These are phyloP conservation scores for Tribolium castaneum DNA, from an alignment of 1,140 invertebrate species.

Conservation along the genomic window DNA sequence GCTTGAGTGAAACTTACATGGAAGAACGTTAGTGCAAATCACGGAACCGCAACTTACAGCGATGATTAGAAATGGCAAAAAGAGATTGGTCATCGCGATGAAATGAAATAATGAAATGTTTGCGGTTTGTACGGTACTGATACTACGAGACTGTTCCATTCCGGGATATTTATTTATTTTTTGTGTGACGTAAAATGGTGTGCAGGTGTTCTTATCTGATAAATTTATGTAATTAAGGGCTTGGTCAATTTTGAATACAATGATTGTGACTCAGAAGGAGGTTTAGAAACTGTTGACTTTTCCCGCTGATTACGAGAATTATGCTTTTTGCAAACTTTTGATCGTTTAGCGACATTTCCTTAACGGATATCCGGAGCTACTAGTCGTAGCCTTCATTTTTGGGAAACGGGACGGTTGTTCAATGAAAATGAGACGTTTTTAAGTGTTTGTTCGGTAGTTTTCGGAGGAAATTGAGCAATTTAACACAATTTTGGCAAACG, in stretches of 20 bases:
- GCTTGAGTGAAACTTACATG: neutral
- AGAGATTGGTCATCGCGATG: neutral
- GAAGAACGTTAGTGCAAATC: neutral
- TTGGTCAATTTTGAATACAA: neutral
- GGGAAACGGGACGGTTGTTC: too few species aligned
- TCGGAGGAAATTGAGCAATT: too few species aligned
- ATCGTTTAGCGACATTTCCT: too few species aligned
- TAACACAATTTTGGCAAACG: too few species aligned
- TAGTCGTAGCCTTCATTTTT: too few species aligned
- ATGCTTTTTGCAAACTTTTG: neutral
- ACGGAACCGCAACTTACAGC: neutral
- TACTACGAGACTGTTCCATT: neutral
- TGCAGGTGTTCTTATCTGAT: neutral
- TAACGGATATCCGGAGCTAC: too few species aligned
- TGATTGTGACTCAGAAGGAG: neutral
- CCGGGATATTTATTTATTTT: neutral
- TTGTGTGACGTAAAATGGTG: neutral
- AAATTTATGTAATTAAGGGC: neutral
- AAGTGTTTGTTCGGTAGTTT: too few species aligned
- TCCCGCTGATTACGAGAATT: too few species aligned
- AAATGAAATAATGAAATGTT: neutral
- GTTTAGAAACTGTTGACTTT: neutral
- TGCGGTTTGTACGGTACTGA: neutral
- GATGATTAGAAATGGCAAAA: neutral
- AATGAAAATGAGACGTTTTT: too few species aligned